Evolutionary conservation across 2,113 vertebrate species (phyloP), one percentile per base, ranked within the genome.

Genomic region (Ceyx cyanopectus): DNA sequence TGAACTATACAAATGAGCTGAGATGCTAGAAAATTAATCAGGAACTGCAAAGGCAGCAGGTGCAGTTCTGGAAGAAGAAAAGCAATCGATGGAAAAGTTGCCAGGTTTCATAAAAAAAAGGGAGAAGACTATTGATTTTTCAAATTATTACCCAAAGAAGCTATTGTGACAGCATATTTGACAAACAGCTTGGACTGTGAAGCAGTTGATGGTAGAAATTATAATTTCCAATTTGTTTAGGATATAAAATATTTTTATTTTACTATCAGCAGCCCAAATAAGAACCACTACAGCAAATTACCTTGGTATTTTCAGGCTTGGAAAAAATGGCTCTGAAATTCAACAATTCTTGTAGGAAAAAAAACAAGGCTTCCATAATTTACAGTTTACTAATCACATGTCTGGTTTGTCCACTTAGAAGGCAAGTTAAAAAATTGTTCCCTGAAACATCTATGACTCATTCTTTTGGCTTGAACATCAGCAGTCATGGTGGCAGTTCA

Each of bases 121-220:
- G 89, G 54, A 80, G 45, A 76, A 67, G 8, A 73, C 32, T 87
- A 93, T 92, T 91, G 89, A 94, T 96, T 84, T 63, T 73, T 95
- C 80, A 88, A 93, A 90, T 95, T 92, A 95, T 96, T 95, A 87
- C 62, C 84, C 12, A 84, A 81, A 92, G 34, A 91, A 94, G 32
- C 21, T 88, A 77, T 81, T 90, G 69, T 94, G 91, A 91, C 85
- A 94, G 45, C 43, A 63, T 3, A 12, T 73, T 92, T 85, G 78
- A 92, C n/a, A 73, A 88, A 83, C 51, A 77, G 19, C 54, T 94
- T 56, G 37, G 46, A 46, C 0, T 11, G 24, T 60, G 53, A 84
- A 91, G 81, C 45, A 85, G 53, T 73, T 9, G 1, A 85, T 43
- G 12, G 29, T 27, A 86, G 54, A 78, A 91, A 88, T 90, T 92